Base-by-base conservation (phyloP, 2,113 vertebrate genomes). In the Proteles cristata region DNA sequence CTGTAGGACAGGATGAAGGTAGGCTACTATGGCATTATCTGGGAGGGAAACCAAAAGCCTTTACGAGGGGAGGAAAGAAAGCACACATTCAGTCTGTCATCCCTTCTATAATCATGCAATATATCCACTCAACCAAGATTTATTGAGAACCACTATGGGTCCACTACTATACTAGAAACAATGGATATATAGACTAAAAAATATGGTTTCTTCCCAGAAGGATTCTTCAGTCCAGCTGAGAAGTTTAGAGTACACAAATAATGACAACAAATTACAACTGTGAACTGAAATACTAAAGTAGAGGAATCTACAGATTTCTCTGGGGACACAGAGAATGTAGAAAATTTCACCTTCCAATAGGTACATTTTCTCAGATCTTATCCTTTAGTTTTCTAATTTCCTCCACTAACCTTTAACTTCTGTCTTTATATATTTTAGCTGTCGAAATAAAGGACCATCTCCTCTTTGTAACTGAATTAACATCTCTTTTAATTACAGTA, bases 181-280 rank as follows among this genome's bases (percentile, higher is more conserved):
- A 1, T 39, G 35, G 31, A 19, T 66, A n/a, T 66, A n/a, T 2
- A 80, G 21, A 28, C 21, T 21, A 82, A 77, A 74, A 93, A 95
- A 90, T 50, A 93, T 23, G 21, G 80, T 19, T 95, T 86, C 39
- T 87, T 15, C 35, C 39, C 71, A 55, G 66, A 23, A 85, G 53
- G 28, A 76, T 21, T 77, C 14, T 69, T 55, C 66, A 61, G 11
- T 35, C n/a, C 35, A 89, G 31, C 5, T 50, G 31, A 53, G 58
- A 83, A 96, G 90, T 76, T 3, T 61, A 33, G 14, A 90, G 58
- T 16, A 77, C 19, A 90, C 39, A 82, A 48, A 90, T 69, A 86
- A 69, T 77, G n/a, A 87, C 28, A 73, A 28, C 43, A 43, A 16
- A 69, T 77, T 39, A 87, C 23, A 73, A 23, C 43, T 43, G 12